Conservation (phyloP, 2,888 invertebrate genomes). For the Drosophila recens region DNA sequence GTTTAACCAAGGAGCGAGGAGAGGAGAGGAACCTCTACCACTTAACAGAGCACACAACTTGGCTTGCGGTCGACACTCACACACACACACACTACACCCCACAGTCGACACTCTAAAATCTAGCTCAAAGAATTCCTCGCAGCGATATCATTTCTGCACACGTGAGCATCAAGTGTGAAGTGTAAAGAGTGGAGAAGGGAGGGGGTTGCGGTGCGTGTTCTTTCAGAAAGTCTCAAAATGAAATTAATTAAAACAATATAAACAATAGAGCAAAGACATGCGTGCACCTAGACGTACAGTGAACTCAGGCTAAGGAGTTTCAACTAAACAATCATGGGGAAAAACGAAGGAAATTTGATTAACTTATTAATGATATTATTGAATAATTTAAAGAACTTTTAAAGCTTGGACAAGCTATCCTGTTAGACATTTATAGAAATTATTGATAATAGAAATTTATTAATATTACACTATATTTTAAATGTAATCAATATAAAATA, state of each 20-base stretch:
- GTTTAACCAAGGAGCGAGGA: constrained; percentile 10
- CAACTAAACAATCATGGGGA: not conserved
- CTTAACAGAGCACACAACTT: constrained; percentile 66
- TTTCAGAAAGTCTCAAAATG: constrained; percentile 57
- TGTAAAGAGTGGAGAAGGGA: not conserved
- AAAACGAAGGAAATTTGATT: not conserved
- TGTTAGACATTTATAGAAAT: too few relatives aligned
- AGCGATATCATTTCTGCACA: constrained; percentile 65
- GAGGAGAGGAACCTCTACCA: constrained; percentile 45
- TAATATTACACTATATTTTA: too few relatives aligned
- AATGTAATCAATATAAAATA: too few relatives aligned
- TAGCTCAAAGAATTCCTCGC: constrained; percentile 48
- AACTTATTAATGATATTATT: not conserved
- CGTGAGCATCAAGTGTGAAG: constrained; percentile 55
- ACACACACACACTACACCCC: constrained; percentile 18
- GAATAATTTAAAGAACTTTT: not conserved
- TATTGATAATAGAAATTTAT: too few relatives aligned
- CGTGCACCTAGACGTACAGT: constrained; percentile 37
- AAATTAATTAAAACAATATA: constrained; percentile 76
- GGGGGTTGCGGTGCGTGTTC: constrained; percentile 40
- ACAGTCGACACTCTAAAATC: constrained; percentile 47
- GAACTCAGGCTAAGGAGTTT: not conserved
- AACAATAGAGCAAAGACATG: constrained; percentile 60
- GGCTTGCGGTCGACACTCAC: constrained; percentile 59
- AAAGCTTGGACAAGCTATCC: too few relatives aligned